Conservation (phyloP, 1,140 invertebrate genomes). For the Penaeus chinensis region DNA sequence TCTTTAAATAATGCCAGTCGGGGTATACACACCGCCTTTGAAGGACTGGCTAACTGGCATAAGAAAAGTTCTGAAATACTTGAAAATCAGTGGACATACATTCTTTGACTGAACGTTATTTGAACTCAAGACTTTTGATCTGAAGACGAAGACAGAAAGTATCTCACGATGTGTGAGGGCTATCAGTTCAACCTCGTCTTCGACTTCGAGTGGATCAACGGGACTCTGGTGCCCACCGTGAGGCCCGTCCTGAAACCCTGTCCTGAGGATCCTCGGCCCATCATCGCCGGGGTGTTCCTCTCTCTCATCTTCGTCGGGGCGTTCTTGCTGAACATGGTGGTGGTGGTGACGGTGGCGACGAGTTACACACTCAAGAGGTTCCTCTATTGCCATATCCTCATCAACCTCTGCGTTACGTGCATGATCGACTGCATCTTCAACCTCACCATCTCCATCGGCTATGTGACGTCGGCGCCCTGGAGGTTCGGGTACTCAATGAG, state of each 20-base stretch:
- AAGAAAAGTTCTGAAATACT: too few species aligned
- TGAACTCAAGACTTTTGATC: background rate
- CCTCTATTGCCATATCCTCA: constrained; percentile 52
- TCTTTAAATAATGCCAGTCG: too few species aligned
- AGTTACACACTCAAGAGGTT: constrained; percentile 58
- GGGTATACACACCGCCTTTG: too few species aligned
- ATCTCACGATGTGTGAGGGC: constrained; percentile 29
- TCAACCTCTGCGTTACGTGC: constrained; percentile 54
- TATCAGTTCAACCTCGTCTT: constrained; percentile 32
- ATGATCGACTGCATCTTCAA: constrained; percentile 59
- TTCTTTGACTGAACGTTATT: background rate
- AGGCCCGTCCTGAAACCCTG: constrained; percentile 41
- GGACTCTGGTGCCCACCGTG: background rate
- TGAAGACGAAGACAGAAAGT: background rate
- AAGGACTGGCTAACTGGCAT: too few species aligned
- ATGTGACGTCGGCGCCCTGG: constrained; percentile 58
- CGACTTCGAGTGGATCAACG: constrained; percentile 24
- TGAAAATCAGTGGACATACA: background rate
- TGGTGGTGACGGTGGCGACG: constrained; percentile 60
- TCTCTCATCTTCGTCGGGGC: constrained; percentile 51
- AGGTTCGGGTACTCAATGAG: constrained; percentile 56
- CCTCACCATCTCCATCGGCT: constrained; percentile 54
- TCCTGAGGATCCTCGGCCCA: constrained; percentile 49
- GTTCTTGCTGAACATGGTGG: constrained; percentile 55
- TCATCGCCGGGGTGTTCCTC: constrained; percentile 57